These are phyloP conservation scores for Lysandra coridon DNA, from an alignment of 2,888 invertebrate genomes.

Conservation along the genomic window DNA sequence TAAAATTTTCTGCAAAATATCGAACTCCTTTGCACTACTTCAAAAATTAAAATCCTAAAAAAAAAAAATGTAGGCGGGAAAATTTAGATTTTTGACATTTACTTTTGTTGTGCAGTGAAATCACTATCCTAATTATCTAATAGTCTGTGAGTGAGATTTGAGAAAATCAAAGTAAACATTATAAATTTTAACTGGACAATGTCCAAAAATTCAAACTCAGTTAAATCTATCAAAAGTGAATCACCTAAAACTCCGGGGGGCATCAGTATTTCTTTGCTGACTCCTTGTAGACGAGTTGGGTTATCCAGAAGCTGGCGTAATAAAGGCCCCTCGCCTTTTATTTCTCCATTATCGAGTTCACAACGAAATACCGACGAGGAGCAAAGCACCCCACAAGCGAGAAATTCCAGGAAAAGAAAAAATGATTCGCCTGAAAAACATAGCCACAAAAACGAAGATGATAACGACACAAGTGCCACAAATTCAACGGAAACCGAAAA, in stretches of 20 bases:
- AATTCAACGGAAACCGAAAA: slow-evolving; percentile 29
- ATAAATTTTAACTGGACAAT: slow-evolving; percentile 30
- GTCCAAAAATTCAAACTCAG: slow-evolving; percentile 57
- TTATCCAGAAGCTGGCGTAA: slow-evolving; percentile 72
- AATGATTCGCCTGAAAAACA: slow-evolving; percentile 45
- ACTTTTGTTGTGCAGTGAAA: too few relatives aligned
- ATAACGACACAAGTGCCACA: slow-evolving; percentile 33
- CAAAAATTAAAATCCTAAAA: too few relatives aligned
- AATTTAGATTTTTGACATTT: too few relatives aligned
- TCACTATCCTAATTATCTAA: too few relatives aligned
- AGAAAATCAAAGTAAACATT: not conserved
- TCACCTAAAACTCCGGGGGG: slow-evolving; percentile 74
- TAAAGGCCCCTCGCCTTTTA: slow-evolving; percentile 62
- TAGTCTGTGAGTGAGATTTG: too few relatives aligned
- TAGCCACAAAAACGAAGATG: slow-evolving; percentile 33
- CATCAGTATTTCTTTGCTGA: slow-evolving; percentile 75
- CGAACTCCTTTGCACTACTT: not conserved
- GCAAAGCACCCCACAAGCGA: slow-evolving; percentile 40
- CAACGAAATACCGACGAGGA: not conserved
- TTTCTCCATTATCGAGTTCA: slow-evolving; percentile 56
- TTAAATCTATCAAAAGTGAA: slow-evolving; percentile 52
- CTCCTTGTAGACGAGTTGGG: slow-evolving; percentile 77
- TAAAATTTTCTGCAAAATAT: not conserved
- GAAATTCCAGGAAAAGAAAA: slow-evolving; percentile 54
- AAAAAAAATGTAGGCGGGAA: too few relatives aligned